A percentile compares a stretch with the other conserved stretches of the same genome.
Evolutionary conservation across 2,888 invertebrate species (phyloP).

Genomic region (Dioctria rufipes): DNA sequence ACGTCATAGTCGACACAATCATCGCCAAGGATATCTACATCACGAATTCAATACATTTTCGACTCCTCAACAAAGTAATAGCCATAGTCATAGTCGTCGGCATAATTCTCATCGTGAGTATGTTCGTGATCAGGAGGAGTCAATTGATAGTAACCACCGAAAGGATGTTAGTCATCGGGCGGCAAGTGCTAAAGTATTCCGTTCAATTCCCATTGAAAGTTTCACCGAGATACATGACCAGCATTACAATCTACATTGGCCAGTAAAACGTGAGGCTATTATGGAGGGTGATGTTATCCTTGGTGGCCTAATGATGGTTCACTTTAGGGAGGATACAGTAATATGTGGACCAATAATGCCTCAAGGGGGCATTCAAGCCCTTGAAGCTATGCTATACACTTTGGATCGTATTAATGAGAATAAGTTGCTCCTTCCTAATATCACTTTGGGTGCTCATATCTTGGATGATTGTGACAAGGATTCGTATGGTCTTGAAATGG

Average conservation of each 20-base stretch:
- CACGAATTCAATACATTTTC: conserved; percentile 11
- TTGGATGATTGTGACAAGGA: conserved; percentile 95
- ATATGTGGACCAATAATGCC: conserved; percentile 93
- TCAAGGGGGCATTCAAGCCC: conserved; percentile 87
- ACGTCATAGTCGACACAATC: conserved; percentile 43
- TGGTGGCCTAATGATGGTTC: conserved; percentile 94
- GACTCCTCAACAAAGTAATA: too few relatives aligned
- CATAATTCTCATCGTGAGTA: conserved; percentile 23
- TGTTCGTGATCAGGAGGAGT: conserved; percentile 21
- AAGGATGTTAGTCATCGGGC: background rate
- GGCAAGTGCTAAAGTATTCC: conserved; percentile 62
- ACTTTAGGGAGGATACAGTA: conserved; percentile 84
- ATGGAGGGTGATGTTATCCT: conserved; percentile 87
- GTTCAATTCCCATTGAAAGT: conserved; percentile 65
- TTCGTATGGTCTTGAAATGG: conserved; percentile 92
- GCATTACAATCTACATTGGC: conserved; percentile 74
- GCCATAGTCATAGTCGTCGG: conserved; percentile 16
- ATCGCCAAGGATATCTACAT: background rate
- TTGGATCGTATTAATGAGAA: conserved; percentile 81
- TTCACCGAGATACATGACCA: conserved; percentile 58
- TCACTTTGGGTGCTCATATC: conserved; percentile 86
- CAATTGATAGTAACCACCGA: background rate
- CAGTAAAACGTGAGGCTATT: conserved; percentile 84
- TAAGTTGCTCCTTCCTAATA: conserved; percentile 76
- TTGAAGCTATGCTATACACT: conserved; percentile 91